Conservation (phyloP, 2,888 invertebrate species). For the Bombyx huttoni region DNA sequence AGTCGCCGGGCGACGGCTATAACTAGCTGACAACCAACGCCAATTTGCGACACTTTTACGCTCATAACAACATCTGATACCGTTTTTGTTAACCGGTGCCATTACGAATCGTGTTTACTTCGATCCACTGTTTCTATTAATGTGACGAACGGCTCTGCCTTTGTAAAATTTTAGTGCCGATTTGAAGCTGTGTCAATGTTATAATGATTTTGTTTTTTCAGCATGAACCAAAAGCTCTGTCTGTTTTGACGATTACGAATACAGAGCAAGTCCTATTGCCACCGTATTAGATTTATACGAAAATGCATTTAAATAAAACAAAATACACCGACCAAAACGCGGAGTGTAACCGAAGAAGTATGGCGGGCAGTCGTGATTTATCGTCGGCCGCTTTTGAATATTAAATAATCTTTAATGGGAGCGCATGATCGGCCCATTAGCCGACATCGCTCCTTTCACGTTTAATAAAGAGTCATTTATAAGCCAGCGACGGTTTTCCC, state of each 20-base stretch:
- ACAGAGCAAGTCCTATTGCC: background rate
- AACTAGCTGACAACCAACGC: constrained; percentile 42
- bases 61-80: constrained; percentile 42
- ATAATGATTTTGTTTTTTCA: too few relatives aligned
- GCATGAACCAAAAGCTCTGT: too few relatives aligned
- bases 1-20: constrained; percentile 27
- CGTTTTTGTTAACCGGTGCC: constrained; percentile 32
- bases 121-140: constrained; percentile 17
- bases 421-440: constrained; percentile 73
- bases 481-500: constrained; percentile 67
- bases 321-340: constrained; percentile 47
- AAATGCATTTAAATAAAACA: constrained; percentile 22
- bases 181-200: too few relatives aligned
- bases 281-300: constrained; percentile 7
- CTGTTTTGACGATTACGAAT: too few relatives aligned
- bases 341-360: constrained; percentile 61
- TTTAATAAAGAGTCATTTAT: constrained; percentile 74
- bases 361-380: constrained; percentile 69
- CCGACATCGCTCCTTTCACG: constrained; percentile 70
- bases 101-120: constrained; percentile 29
- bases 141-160: background rate
- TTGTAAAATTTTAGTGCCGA: background rate
- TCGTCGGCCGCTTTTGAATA: constrained; percentile 69
- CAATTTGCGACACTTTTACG: constrained; percentile 55
- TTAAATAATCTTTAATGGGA: constrained; percentile 73